These are phyloP conservation scores for Hozukius guyotensis DNA, from an alignment of 2,797 vertebrate genomes.

Conservation along the genomic window DNA sequence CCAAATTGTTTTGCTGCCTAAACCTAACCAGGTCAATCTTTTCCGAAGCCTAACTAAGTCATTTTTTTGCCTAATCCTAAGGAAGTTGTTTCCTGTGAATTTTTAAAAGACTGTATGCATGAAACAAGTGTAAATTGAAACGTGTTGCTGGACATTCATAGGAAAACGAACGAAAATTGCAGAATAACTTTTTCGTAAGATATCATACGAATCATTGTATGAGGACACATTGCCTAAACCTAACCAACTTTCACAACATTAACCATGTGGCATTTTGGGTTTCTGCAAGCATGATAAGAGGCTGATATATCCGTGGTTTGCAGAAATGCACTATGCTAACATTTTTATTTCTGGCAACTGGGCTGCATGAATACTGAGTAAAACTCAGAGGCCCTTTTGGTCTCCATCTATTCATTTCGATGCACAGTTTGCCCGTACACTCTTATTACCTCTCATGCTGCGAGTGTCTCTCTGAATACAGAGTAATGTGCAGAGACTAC, in stretches of 20 bases:
- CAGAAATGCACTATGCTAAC: neutral
- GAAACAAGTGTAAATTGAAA: no score
- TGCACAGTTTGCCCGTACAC: neutral
- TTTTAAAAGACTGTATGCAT: no score
- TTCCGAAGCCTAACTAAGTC: no score
- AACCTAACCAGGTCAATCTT: no score
- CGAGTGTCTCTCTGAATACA: constrained; percentile 4
- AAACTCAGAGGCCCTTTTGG: neutral
- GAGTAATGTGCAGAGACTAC: neutral
- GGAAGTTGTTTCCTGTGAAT: no score
- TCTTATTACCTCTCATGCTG: constrained; percentile 37
- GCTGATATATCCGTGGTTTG: neutral
- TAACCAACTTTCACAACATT: neutral
- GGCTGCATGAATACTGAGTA: neutral
- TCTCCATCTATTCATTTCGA: constrained; percentile 7
- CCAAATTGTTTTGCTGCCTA: no score
- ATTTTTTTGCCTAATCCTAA: no score
- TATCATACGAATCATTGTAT: no score
- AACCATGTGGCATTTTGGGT: neutral
- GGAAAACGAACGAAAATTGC: no score
- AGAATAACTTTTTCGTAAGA: no score
- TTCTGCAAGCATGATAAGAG: neutral
- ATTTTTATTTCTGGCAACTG: neutral
- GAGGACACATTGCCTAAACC: neutral
- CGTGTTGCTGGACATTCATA: no score